Conservation (phyloP, 2,113 vertebrate genomes). For the Antigone vipio region DNA sequence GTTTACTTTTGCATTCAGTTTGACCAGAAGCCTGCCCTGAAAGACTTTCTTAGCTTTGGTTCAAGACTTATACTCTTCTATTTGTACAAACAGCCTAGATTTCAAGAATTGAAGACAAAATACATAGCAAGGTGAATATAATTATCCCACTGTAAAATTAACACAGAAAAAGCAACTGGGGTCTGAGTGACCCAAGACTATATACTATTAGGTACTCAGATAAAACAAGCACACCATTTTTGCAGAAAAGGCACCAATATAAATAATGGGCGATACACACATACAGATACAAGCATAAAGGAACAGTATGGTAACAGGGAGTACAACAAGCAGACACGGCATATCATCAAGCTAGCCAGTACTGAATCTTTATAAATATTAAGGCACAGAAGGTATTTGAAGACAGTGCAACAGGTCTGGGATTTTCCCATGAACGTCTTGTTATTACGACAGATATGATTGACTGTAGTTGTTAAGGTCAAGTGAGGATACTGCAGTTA, state of each 20-base stretch:
- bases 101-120: background rate
- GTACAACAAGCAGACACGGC: background rate
- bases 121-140: background rate
- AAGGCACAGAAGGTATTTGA: background rate
- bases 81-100: background rate
- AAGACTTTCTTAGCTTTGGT: too few relatives aligned
- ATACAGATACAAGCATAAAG: background rate
- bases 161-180: background rate
- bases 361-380: background rate
- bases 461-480: background rate
- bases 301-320: background rate
- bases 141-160: background rate
- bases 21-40: background rate
- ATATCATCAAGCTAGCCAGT: background rate
- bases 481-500: background rate
- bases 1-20: background rate
- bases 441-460: background rate
- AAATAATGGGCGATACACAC: background rate
- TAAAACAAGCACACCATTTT: background rate
- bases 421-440: background rate
- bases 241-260: background rate
- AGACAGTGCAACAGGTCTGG: background rate
- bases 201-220: too few relatives aligned
- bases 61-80: background rate
- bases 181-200: background rate